Percentiles rank a stretch among this genome's conserved stretches.
Conservation (phyloP, 2,888 invertebrate genomes). For the Tipula confusa region DNA sequence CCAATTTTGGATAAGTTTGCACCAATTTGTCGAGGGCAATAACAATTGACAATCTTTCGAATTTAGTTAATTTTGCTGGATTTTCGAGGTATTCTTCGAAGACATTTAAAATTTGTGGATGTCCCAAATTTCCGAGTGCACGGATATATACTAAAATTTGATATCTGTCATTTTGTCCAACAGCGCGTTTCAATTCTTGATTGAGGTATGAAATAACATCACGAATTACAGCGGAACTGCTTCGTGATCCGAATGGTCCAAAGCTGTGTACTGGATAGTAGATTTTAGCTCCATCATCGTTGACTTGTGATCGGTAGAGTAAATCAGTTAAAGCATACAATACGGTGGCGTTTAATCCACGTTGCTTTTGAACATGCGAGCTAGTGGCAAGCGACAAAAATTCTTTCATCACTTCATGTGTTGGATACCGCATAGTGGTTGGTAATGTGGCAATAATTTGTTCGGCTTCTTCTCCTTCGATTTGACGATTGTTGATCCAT, state of each 20-base stretch:
- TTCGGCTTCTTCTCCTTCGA: conserved; percentile 57
- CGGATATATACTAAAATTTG: conserved; percentile 59
- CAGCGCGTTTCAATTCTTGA: conserved; percentile 53
- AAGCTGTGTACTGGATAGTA: conserved; percentile 63
- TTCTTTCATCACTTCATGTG: conserved; percentile 45
- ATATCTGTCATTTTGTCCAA: conserved; percentile 53
- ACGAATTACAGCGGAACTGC: not conserved
- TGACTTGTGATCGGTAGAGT: conserved; percentile 57
- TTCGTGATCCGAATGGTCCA: conserved; percentile 55
- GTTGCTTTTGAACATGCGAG: conserved; percentile 53
- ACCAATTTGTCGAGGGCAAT: conserved; percentile 55
- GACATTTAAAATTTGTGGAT: conserved; percentile 56
- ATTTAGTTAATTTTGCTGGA: conserved; percentile 52
- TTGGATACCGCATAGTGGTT: conserved; percentile 57
- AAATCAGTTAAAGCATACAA: conserved; percentile 58
- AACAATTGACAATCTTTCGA: conserved; percentile 62
- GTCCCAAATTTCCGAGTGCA: conserved; percentile 63
- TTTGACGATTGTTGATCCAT: conserved; percentile 56
- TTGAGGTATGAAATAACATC: conserved; percentile 59
- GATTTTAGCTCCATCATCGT: conserved; percentile 55
- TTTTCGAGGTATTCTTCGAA: conserved; percentile 68
- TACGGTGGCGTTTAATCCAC: conserved; percentile 55
- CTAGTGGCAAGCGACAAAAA: conserved; percentile 56
- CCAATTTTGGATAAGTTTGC: conserved; percentile 52
- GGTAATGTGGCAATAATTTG: conserved; percentile 55